Percentiles rank a stretch among this genome's conserved stretches.
Conservation (phyloP, 1,140 invertebrate genomes). For the Cecropterus lyciades region DNA sequence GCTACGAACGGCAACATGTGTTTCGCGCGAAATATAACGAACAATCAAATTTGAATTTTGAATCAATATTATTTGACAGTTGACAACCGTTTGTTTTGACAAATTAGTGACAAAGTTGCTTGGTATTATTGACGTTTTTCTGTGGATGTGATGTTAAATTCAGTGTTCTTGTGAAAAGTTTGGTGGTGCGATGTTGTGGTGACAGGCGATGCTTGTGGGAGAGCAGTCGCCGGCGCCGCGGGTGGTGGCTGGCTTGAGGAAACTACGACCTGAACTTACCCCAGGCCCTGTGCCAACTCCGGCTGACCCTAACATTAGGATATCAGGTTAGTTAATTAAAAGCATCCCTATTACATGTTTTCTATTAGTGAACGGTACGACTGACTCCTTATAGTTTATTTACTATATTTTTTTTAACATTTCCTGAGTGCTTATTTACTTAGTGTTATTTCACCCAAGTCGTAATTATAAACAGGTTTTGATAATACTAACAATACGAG, state of each 20-base stretch:
- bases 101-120: constrained; percentile 35
- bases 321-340: constrained; percentile 64
- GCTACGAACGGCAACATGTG: constrained; percentile 51
- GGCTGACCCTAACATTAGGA: constrained; percentile 72
- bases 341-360: not conserved
- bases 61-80: constrained; percentile 68
- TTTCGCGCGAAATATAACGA: constrained; percentile 70
- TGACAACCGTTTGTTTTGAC: constrained; percentile 39
- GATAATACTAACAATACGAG: too few relatives aligned
- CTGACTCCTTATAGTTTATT: too few relatives aligned
- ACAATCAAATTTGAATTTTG: constrained; percentile 67
- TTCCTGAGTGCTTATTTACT: too few relatives aligned
- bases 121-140: constrained; percentile 14
- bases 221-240: constrained; percentile 79
- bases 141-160: constrained; percentile 25
- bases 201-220: constrained; percentile 75
- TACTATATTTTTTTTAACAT: too few relatives aligned
- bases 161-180: constrained; percentile 60
- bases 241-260: constrained; percentile 79
- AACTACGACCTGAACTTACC: constrained; percentile 74
- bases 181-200: constrained; percentile 68
- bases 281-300: constrained; percentile 73
- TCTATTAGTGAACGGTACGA: too few relatives aligned
- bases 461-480: too few relatives aligned
- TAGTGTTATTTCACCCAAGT: too few relatives aligned